Evolutionary conservation across 2,888 invertebrate species (phyloP).

Genomic region (Ophion ventricosus): DNA sequence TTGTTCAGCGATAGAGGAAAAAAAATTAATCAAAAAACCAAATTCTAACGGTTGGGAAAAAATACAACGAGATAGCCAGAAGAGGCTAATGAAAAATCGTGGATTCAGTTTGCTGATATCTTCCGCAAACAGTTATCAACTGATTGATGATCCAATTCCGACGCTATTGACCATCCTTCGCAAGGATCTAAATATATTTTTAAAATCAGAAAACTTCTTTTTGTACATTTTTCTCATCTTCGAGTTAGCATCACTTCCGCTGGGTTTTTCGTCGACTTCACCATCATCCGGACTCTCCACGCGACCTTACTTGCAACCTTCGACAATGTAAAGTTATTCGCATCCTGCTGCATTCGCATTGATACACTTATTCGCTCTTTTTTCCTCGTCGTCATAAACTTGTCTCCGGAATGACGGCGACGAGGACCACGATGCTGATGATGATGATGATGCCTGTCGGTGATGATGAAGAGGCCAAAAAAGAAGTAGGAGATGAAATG

Average conservation of each 20-base stretch:
- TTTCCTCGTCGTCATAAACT: slow-evolving; percentile 36
- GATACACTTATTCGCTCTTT: slow-evolving; percentile 8
- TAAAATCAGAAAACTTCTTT: too few relatives aligned
- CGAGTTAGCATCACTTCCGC: too few relatives aligned
- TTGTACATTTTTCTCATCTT: too few relatives aligned
- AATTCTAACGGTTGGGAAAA: background rate
- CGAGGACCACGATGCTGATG: slow-evolving; percentile 23
- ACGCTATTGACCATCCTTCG: too few relatives aligned
- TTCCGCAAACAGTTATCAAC: too few relatives aligned
- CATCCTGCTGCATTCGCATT: background rate
- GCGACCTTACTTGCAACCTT: background rate
- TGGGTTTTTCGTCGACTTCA: background rate
- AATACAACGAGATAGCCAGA: background rate
- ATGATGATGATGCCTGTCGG: slow-evolving; percentile 53
- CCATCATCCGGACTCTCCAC: background rate
- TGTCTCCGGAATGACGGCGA: slow-evolving; percentile 32
- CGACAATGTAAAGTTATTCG: slow-evolving; percentile 23
- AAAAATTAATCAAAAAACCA: background rate
- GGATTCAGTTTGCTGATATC: background rate
- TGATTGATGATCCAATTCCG: too few relatives aligned
- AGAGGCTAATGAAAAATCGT: background rate
- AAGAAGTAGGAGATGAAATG: slow-evolving; percentile 49
- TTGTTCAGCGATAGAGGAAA: too few relatives aligned
- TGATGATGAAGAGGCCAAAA: slow-evolving; percentile 52
- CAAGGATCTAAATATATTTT: too few relatives aligned